A percentile compares a stretch with the other conserved stretches of the same genome.
Evolutionary conservation across 2,113 vertebrate genomes (phyloP).

Genomic region (Seriola rivoliana): DNA sequence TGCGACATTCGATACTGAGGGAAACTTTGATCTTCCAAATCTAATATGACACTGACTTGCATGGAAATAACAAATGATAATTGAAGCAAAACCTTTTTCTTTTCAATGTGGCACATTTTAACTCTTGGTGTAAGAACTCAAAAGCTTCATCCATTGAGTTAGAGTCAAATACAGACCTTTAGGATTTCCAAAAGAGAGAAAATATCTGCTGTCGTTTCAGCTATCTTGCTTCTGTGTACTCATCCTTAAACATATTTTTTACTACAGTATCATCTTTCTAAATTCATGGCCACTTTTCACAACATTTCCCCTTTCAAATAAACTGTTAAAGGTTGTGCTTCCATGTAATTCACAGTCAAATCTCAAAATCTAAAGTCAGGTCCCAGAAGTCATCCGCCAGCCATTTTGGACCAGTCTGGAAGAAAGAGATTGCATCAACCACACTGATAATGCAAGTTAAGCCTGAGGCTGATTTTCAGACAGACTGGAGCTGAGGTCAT

Average conservation of each 20-base stretch:
- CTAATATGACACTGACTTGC: slow-evolving; percentile 15
- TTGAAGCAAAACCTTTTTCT: neutral
- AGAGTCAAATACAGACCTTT: slow-evolving; percentile 10
- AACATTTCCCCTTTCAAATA: slow-evolving; percentile 15
- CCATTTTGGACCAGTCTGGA: slow-evolving; percentile 59
- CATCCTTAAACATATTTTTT: neutral
- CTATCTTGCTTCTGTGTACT: neutral
- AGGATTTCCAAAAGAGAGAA: slow-evolving; percentile 1
- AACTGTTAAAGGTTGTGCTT: neutral
- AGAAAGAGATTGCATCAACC: slow-evolving; percentile 72
- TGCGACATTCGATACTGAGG: neutral
- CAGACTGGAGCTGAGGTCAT: slow-evolving; percentile 35
- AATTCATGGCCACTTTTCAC: neutral
- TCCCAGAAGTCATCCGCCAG: slow-evolving; percentile 48
- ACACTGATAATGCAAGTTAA: slow-evolving; percentile 74
- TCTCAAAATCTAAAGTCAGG: slow-evolving; percentile 49
- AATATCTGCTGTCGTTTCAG: neutral
- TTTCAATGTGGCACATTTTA: neutral
- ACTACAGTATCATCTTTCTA: neutral
- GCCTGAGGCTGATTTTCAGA: slow-evolving; percentile 63
- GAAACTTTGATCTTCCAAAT: slow-evolving; percentile 53
- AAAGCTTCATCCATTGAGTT: neutral
- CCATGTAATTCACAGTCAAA: slow-evolving; percentile 56
- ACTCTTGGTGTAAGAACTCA: neutral
- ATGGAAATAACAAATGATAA: slow-evolving; percentile 21